phyloP scores from a whole-genome alignment of 64 coral and sea anemone genomes.

The Stichodactyla helianthus region DNA sequence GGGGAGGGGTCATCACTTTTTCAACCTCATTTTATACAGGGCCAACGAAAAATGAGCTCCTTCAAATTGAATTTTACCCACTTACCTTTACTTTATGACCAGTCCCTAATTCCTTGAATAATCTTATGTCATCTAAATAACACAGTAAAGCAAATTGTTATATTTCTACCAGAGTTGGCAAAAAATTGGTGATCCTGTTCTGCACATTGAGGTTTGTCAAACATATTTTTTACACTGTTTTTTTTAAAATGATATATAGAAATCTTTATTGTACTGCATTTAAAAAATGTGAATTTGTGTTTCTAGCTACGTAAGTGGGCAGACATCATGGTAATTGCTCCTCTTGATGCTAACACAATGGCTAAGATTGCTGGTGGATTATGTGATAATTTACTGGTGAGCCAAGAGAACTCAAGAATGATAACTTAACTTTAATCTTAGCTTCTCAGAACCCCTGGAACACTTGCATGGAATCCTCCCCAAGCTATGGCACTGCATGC shows the following conservation, averaged over 20 bases:
- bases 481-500: too few relatives aligned
- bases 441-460: too few relatives aligned
- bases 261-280: too few relatives aligned
- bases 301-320: conserved; percentile 85
- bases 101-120: not conserved
- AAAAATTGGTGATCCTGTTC: conserved; percentile 61
- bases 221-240: not conserved
- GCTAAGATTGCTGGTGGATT: conserved; percentile 88
- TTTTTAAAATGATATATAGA: too few relatives aligned
- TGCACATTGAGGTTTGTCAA: conserved; percentile 77
- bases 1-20: too few relatives aligned
- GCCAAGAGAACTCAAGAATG: not conserved
- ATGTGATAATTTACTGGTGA: conserved; percentile 92
- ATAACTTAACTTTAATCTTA: too few relatives aligned
- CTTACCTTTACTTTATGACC: too few relatives aligned
- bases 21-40: too few relatives aligned
- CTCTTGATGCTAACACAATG: conserved; percentile 97
- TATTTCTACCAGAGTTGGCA: conserved; percentile 44
- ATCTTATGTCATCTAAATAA: not conserved
- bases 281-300: not conserved
- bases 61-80: too few relatives aligned
- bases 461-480: too few relatives aligned
- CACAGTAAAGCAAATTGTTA: not conserved
- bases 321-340: conserved; percentile 84
- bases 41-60: too few relatives aligned